These are phyloP conservation scores for Spisula solida DNA, from an alignment of 2,888 invertebrate species.

Conservation along the genomic window DNA sequence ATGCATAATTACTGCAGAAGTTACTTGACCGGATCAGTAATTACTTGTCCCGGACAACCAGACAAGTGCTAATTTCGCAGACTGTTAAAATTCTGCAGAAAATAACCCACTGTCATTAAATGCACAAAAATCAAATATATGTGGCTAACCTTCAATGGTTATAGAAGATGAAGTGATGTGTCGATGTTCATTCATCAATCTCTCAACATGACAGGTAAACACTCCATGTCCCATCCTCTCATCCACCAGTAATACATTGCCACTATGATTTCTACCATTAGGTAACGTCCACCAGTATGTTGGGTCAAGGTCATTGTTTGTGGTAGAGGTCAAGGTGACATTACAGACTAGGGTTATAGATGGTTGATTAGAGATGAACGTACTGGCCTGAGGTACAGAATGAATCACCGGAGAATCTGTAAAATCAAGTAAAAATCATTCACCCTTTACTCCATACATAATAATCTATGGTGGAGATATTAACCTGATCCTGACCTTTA, in stretches of 20 bases:
- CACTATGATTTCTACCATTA: slow-evolving; percentile 31
- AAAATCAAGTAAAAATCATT: background rate
- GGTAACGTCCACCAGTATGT: slow-evolving; percentile 50
- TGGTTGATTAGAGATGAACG: slow-evolving; percentile 19
- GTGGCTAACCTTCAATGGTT: background rate
- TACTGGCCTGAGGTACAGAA: slow-evolving; percentile 39
- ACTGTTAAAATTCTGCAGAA: too few species aligned
- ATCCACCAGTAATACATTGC: slow-evolving; percentile 30
- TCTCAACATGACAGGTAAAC: slow-evolving; percentile 42
- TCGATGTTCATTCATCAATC: slow-evolving; percentile 21
- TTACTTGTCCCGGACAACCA: too few species aligned
- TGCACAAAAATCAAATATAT: too few species aligned
- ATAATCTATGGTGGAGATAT: too few species aligned
- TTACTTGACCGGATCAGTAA: too few species aligned
- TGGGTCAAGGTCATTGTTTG: slow-evolving; percentile 30
- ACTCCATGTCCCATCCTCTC: slow-evolving; percentile 25
- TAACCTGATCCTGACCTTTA: too few species aligned
- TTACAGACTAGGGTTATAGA: slow-evolving; percentile 47
- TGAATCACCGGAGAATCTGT: slow-evolving; percentile 45
- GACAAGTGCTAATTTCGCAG: too few species aligned
- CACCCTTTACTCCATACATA: too few species aligned
- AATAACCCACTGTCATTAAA: too few species aligned
- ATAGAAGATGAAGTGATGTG: background rate
- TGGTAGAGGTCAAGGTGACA: slow-evolving; percentile 27
- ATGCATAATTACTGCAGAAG: too few species aligned